Evolutionary conservation across 2,888 invertebrate genomes (phyloP).

Genomic region (Zonitis immaculata): DNA sequence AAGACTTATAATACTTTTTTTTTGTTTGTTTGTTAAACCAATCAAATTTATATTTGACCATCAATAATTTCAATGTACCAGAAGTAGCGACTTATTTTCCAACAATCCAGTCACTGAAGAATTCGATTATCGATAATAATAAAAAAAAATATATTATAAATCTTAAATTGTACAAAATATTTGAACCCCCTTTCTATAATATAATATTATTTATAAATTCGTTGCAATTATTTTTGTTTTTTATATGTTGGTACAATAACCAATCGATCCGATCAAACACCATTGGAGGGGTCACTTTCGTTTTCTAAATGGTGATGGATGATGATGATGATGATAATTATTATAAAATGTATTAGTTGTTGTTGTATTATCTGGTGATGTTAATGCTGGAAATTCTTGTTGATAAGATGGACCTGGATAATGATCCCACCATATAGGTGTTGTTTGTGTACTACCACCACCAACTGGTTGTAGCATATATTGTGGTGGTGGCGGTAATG

Average conservation of each 20-base stretch:
- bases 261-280: slow-evolving; percentile 22
- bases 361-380: slow-evolving; percentile 27
- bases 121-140: slow-evolving; percentile 4
- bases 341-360: not conserved
- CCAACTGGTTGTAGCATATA: slow-evolving; percentile 32
- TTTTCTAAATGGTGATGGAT: slow-evolving; percentile 42
- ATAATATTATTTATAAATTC: slow-evolving; percentile 14
- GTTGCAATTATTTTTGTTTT: slow-evolving; percentile 20
- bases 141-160: too few relatives aligned
- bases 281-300: slow-evolving; percentile 40
- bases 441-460: slow-evolving; percentile 20
- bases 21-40: not conserved
- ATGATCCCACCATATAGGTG: slow-evolving; percentile 43
- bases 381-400: slow-evolving; percentile 38
- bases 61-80: not conserved
- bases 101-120: not conserved
- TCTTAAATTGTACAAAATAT: slow-evolving; percentile 21
- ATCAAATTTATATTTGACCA: not conserved
- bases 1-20: not conserved
- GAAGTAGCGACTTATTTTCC: not conserved
- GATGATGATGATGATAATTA: not conserved
- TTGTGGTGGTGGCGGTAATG: slow-evolving; percentile 31
- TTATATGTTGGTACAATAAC: slow-evolving; percentile 31
- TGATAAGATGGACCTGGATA: slow-evolving; percentile 41
- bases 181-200: too few relatives aligned